A percentile compares a stretch with the other conserved stretches of the same genome.
Conservation (phyloP, 2,113 vertebrate genomes). For the Pseudorasbora parva region DNA sequence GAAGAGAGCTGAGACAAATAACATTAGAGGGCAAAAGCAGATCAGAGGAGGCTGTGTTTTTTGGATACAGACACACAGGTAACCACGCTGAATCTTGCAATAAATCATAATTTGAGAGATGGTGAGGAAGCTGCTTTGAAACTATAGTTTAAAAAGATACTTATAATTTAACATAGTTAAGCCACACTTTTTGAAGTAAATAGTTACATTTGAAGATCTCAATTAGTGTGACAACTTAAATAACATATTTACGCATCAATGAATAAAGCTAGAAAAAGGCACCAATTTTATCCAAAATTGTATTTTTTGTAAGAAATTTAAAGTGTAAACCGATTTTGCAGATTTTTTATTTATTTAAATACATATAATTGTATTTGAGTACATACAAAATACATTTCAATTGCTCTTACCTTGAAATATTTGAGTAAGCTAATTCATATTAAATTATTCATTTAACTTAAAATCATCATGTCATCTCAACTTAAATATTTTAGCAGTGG, state of each 20-base stretch:
- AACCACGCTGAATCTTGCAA: conserved; percentile 14
- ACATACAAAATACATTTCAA: too few species aligned
- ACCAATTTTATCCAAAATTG: too few species aligned
- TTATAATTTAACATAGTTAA: not conserved
- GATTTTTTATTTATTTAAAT: too few species aligned
- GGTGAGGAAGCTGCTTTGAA: not conserved
- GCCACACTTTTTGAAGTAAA: not conserved
- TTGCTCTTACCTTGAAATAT: too few species aligned
- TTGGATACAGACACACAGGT: not conserved
- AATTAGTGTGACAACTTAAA: not conserved
- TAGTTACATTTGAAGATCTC: not conserved
- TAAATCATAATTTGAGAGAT: conserved; percentile 28
- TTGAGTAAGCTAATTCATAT: too few species aligned
- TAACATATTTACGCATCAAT: not conserved
- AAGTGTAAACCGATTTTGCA: too few species aligned
- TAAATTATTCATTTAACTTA: too few species aligned
- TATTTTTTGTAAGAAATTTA: too few species aligned
- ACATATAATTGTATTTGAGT: too few species aligned
- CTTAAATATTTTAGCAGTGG: too few species aligned
- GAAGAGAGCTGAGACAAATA: conserved; percentile 53
- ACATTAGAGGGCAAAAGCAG: conserved; percentile 51
- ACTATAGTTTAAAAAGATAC: not conserved
- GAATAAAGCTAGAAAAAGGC: too few species aligned
- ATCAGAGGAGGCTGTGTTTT: conserved; percentile 29
- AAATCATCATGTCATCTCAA: too few species aligned